phyloP scores from a whole-genome alignment of 2,113 vertebrate genomes.

The Hemiscyllium ocellatum region DNA sequence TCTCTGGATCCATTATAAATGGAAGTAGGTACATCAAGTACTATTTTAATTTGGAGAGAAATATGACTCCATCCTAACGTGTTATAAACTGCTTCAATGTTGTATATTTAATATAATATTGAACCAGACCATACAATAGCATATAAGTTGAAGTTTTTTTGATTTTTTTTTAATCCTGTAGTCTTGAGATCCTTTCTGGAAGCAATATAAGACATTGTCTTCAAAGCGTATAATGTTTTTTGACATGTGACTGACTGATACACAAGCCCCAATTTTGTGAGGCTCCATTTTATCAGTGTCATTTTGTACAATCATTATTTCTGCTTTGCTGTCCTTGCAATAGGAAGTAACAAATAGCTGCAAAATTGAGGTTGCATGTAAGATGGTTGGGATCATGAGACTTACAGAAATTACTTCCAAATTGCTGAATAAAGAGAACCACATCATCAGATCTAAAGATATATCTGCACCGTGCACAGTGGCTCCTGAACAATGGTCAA shows the following conservation, averaged over 20 bases:
- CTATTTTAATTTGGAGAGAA: neutral
- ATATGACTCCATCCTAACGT: neutral
- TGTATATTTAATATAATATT: neutral
- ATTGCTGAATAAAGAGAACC: neutral
- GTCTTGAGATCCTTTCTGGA: neutral
- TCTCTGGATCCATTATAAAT: neutral
- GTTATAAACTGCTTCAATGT: neutral
- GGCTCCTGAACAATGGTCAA: no score
- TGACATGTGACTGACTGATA: no score
- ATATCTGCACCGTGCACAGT: neutral
- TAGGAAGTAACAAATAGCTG: neutral
- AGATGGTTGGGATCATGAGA: neutral
- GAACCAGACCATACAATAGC: neutral
- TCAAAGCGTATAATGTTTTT: no score
- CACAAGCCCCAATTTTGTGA: no score
- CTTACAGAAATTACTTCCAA: neutral
- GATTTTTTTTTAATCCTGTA: neutral
- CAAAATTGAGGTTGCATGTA: neutral
- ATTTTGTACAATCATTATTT: no score
- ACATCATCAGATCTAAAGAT: neutral
- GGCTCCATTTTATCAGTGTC: no score
- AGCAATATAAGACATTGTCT: neutral
- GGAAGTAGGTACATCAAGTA: neutral
- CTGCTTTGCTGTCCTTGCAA: no score
- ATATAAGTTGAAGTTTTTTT: neutral